These are phyloP conservation scores for Sclerodermus sp. DNA, from an alignment of 2,888 invertebrate genomes.

Conservation along the genomic window DNA sequence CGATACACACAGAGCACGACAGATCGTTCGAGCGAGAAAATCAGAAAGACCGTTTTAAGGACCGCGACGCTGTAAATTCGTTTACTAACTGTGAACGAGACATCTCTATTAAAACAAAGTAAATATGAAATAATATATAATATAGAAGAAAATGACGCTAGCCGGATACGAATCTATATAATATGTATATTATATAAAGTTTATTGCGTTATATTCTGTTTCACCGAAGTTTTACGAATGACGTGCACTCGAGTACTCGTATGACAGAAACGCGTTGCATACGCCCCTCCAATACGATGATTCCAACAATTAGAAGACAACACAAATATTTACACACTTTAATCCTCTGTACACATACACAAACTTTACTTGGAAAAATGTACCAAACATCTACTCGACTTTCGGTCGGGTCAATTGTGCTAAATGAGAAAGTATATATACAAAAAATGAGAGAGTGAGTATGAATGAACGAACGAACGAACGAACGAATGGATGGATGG, in stretches of 20 bases:
- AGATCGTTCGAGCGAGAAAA: conserved; percentile 4
- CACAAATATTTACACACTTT: no score
- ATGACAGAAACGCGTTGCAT: no score
- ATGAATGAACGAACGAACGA: neutral
- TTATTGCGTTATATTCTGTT: conserved; percentile 45
- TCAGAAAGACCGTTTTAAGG: conserved; percentile 17
- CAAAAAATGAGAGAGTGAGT: conserved; percentile 18
- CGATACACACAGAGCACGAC: no score
- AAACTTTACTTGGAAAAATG: no score
- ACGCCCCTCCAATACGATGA: no score
- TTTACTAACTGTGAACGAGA: conserved; percentile 37
- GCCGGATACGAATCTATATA: conserved; percentile 48
- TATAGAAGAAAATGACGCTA: conserved; percentile 39
- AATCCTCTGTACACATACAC: no score
- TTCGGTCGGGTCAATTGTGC: no score
- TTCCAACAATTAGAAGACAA: no score
- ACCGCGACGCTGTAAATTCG: conserved; percentile 32
- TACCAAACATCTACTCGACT: no score
- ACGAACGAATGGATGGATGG: neutral
- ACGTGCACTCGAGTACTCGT: no score
- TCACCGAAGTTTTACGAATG: conserved; percentile 11
- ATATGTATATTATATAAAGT: conserved; percentile 50
- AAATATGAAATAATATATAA: conserved; percentile 43
- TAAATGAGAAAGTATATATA: conserved; percentile 15
- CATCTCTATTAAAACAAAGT: conserved; percentile 32